phyloP scores from a whole-genome alignment of 2,888 invertebrate species.

The Phalera bucephala region DNA sequence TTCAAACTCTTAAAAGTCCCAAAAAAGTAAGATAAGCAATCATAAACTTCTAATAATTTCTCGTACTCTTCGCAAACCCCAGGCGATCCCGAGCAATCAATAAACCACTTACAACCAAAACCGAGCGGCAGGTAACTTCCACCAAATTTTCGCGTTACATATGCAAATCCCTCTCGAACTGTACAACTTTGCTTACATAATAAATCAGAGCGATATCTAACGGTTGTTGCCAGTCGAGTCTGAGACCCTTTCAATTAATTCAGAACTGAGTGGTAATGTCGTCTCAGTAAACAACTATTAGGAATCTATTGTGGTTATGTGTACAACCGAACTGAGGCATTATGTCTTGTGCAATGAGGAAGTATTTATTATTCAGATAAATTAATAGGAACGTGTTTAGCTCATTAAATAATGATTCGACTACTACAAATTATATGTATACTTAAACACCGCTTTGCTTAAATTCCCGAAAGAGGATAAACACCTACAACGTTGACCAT shows the following conservation, averaged over 20 bases:
- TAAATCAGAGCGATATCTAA: slow-evolving; percentile 37
- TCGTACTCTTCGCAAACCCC: not conserved
- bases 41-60: not conserved
- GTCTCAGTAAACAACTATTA: slow-evolving; percentile 37
- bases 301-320: slow-evolving; percentile 16
- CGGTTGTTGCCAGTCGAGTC: slow-evolving; percentile 18
- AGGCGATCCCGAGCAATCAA: not conserved
- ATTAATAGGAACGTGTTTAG: no score
- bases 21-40: not conserved
- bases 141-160: slow-evolving; percentile 32
- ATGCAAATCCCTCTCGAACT: slow-evolving; percentile 41
- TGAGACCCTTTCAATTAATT: slow-evolving; percentile 41
- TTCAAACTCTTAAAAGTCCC: no score
- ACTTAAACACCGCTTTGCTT: no score
- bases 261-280: slow-evolving; percentile 30
- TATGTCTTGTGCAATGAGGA: not conserved
- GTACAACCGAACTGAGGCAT: not conserved
- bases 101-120: slow-evolving; percentile 3
- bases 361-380: no score
- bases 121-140: not conserved
- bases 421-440: no score
- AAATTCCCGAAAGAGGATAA: no score
- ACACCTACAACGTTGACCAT: no score
- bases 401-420: no score
- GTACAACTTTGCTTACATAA: slow-evolving; percentile 40